A percentile compares a stretch with the other conserved stretches of the same genome.
phyloP scores from a whole-genome alignment of 2,113 vertebrate genomes.

The Xenus cinereus region DNA sequence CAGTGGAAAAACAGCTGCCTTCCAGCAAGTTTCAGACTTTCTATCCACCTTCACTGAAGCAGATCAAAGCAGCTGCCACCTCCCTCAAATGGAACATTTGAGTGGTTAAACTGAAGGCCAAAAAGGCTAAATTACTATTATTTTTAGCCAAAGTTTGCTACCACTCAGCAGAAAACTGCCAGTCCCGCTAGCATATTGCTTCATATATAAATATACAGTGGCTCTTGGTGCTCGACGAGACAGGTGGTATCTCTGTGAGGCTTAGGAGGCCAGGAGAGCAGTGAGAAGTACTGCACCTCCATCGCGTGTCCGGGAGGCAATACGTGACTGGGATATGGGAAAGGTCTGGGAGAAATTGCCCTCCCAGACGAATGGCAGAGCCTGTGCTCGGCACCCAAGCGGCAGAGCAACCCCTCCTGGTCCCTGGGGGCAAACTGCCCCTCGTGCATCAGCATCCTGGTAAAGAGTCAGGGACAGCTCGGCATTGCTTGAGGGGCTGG shows the following conservation, averaged over 20 bases:
- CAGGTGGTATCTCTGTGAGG: neutral
- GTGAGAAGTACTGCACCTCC: neutral
- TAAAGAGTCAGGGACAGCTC: neutral
- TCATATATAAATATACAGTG: neutral
- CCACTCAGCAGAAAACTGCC: neutral
- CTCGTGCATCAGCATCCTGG: neutral
- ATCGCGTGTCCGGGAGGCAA: neutral
- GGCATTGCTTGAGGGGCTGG: neutral
- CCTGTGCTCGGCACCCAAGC: neutral
- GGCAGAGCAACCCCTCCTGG: neutral
- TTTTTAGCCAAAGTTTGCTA: neutral
- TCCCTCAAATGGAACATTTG: neutral
- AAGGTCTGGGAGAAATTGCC: neutral
- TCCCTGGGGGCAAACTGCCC: neutral
- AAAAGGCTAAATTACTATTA: neutral
- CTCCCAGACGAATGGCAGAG: neutral
- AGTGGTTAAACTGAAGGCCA: neutral
- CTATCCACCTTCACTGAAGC: neutral
- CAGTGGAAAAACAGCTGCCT: constrained; percentile 15
- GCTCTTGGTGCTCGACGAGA: neutral
- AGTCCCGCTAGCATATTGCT: neutral
- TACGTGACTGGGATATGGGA: accelerated
- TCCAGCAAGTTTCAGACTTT: neutral
- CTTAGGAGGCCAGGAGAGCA: neutral
- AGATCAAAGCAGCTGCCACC: neutral